phyloP scores from a whole-genome alignment of 2,797 vertebrate species.

The Betta splendens region DNA sequence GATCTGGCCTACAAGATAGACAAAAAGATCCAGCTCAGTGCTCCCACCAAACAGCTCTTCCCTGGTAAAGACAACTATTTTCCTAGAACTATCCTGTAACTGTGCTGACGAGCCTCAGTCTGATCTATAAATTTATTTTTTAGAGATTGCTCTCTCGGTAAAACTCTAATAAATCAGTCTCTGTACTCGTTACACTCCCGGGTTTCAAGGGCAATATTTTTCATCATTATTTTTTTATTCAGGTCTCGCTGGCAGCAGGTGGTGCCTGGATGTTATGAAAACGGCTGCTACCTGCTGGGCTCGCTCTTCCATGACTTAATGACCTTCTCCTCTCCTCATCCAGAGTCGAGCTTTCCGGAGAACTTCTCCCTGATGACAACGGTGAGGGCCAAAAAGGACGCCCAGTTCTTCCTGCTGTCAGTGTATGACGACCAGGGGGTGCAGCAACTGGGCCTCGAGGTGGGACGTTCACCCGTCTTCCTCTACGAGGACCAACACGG shows the following conservation, averaged over 20 bases:
- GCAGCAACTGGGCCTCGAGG: conserved; percentile 88
- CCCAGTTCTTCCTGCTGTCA: conserved; percentile 87
- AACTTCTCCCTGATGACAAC: conserved; percentile 90
- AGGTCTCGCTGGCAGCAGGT: conserved; percentile 41
- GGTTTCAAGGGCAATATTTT: conserved; percentile 48
- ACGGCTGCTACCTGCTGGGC: conserved; percentile 41
- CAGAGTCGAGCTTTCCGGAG: conserved; percentile 86
- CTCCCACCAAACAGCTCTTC: conserved; percentile 86
- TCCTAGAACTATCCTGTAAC: background rate
- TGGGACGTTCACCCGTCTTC: conserved; percentile 85
- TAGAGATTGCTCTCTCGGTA: conserved; percentile 7
- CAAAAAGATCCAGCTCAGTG: conserved; percentile 83
- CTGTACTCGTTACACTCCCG: conserved; percentile 24
- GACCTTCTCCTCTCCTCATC: conserved; percentile 4
- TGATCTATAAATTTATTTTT: conserved; percentile 12
- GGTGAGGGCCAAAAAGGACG: conserved; percentile 81
- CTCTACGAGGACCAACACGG: conserved; percentile 88
- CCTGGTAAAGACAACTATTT: conserved; percentile 79
- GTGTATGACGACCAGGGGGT: conserved; percentile 84
- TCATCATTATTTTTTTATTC: conserved; percentile 57
- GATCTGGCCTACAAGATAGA: conserved; percentile 87
- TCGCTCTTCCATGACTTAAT: conserved; percentile 42
- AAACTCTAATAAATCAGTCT: conserved; percentile 36
- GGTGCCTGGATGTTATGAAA: conserved; percentile 50
- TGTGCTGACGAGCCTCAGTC: conserved; percentile 1